Evolutionary conservation across 2,888 invertebrate genomes (phyloP).

Genomic region (Ephialtes manifestator): DNA sequence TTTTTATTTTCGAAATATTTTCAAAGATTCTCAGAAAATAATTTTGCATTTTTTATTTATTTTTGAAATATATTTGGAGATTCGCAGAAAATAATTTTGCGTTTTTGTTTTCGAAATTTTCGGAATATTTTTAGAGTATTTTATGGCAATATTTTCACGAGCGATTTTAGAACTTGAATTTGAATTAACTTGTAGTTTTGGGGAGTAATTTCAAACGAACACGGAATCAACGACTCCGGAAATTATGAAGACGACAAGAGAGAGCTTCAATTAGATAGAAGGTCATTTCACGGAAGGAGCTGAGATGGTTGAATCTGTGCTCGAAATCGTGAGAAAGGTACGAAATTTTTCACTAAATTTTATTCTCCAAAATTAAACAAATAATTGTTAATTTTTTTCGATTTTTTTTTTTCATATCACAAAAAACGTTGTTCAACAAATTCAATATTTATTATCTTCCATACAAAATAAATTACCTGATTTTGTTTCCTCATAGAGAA

Average conservation of each 20-base stretch:
- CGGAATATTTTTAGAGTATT: neutral
- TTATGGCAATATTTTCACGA: neutral
- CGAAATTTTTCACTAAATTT: neutral
- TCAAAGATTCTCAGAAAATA: too few relatives aligned
- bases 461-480: too few relatives aligned
- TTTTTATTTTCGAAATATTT: too few relatives aligned
- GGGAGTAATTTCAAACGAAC: conserved; percentile 34
- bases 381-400: neutral
- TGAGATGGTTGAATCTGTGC: conserved; percentile 46
- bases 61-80: too few relatives aligned
- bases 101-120: neutral
- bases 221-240: conserved; percentile 40
- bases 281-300: conserved; percentile 57
- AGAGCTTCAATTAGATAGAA: conserved; percentile 21
- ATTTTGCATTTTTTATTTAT: too few relatives aligned
- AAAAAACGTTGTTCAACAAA: neutral
- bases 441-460: neutral
- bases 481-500: too few relatives aligned
- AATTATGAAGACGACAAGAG: conserved; percentile 14
- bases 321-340: conserved; percentile 56
- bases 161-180: neutral
- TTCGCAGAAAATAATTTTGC: too few relatives aligned
- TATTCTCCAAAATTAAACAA: neutral
- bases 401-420: too few relatives aligned
- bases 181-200: conserved; percentile 27